phyloP scores from a whole-genome alignment of 2,797 vertebrate genomes.

The Siniperca obscura region DNA sequence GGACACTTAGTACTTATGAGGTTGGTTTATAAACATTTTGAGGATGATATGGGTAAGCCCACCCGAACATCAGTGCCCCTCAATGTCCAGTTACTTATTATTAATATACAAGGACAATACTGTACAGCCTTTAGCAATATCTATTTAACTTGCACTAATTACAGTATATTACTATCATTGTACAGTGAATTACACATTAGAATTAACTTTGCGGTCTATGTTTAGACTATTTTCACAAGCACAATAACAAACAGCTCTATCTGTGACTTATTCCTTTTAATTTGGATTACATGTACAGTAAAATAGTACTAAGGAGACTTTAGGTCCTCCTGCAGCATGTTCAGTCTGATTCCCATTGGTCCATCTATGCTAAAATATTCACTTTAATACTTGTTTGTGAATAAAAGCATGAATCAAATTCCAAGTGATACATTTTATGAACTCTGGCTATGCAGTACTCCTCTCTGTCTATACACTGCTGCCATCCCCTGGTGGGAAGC shows the following conservation, averaged over 20 bases:
- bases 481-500: slow-evolving; percentile 13
- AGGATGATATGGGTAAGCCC: not conserved
- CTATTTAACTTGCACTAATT: too few species aligned
- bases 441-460: not conserved
- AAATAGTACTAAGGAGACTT: not conserved
- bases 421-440: not conserved
- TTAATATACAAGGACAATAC: too few species aligned
- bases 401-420: not conserved
- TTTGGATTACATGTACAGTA: not conserved
- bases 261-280: not conserved
- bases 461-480: not conserved
- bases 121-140: too few species aligned
- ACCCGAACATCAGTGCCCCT: too few species aligned
- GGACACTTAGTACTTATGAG: too few species aligned
- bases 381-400: not conserved
- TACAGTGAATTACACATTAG: too few species aligned
- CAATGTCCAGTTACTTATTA: too few species aligned
- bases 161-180: too few species aligned
- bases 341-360: not conserved
- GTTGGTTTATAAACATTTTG: not conserved
- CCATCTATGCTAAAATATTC: not conserved
- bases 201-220: too few species aligned
- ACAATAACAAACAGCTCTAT: not conserved
- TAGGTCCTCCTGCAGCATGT: not conserved
- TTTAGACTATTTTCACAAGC: too few species aligned